Evolutionary conservation across 2,113 vertebrate species (phyloP), one percentile per base, ranked within the genome.

Genomic region (Lanius ludovicianus): DNA sequence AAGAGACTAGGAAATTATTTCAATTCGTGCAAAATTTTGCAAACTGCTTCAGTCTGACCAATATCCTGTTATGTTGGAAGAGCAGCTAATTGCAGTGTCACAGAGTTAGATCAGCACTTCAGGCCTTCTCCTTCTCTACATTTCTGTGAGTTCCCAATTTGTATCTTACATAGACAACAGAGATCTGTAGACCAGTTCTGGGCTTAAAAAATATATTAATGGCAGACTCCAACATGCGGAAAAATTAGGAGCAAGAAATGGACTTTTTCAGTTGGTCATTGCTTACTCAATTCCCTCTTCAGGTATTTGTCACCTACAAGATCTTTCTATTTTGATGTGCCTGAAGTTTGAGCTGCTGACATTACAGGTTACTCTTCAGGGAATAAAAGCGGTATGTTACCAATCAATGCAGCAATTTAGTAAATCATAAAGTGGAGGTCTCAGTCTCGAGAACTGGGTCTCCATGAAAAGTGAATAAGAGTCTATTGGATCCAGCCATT

Each of bases 31-130:
- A 73, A 80, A 83, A 81, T 71, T 24, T 67, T 71, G 6, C 35
- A 41, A 60, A 68, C 6, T 44, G 5, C 13, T 79, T 31, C 30
- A 53, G 31, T 56, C 27, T 59, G 37, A 78, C 8, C 1, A 0
- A 2, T 28, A 19, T 13, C 8, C 63, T 1, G 0, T 21, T 57
- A 8, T 4, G 10, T 47, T 41, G 30, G 42, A 77, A 78, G 27
- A 65, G 11, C 33, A 67, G 27, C 8, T 39, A 31, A 35, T 31
- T 52, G 50, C 19, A 52, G 12, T 8, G 11, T 6, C 71, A 25
- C 11, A 37, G 25, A 53, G 35, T 6, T 50, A 82, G 39, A 50
- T 42, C 52, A 84, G 12, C 19, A 27, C 31, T 84, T 81, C 27
- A 37, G 24, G 35, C 19, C 20, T 63, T 17, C 52, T 63, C 28